Conservation (phyloP, 2,888 invertebrate genomes). For the Dioctria linearis region DNA sequence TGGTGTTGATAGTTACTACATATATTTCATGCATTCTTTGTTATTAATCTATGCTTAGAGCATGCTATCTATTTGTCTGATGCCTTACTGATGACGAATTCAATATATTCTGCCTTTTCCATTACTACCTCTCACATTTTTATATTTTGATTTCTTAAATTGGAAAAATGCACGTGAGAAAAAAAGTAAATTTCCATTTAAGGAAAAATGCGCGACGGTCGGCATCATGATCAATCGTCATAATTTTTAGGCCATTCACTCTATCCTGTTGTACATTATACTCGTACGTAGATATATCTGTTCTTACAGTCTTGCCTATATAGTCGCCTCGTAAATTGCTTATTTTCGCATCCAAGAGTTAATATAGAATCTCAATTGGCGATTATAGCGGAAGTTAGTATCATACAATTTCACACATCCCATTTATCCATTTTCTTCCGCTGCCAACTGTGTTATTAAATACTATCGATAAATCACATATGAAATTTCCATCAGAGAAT, state of each 20-base stretch:
- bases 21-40: too few relatives aligned
- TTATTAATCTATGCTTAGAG: too few relatives aligned
- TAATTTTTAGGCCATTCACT: constrained; percentile 30
- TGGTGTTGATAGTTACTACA: too few relatives aligned
- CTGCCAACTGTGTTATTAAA: background rate
- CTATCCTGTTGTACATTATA: background rate
- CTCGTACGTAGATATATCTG: too few relatives aligned
- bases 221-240: background rate
- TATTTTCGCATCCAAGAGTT: background rate
- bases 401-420: background rate
- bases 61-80: too few relatives aligned
- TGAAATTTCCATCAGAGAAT: constrained; percentile 25
- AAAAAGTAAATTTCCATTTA: constrained; percentile 13
- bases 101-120: too few relatives aligned
- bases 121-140: background rate
- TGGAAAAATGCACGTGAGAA: constrained; percentile 30
- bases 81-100: too few relatives aligned
- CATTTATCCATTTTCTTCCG: constrained; percentile 1
- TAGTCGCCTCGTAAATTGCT: background rate
- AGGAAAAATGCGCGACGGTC: constrained; percentile 24
- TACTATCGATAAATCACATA: background rate
- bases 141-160: background rate
- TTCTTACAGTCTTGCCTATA: too few relatives aligned
- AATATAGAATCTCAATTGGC: background rate
- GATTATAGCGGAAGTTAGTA: background rate